Percentiles rank a stretch among this genome's conserved stretches.
Evolutionary conservation across 2,888 invertebrate species (phyloP).

Genomic region (Nomada fabriciana): DNA sequence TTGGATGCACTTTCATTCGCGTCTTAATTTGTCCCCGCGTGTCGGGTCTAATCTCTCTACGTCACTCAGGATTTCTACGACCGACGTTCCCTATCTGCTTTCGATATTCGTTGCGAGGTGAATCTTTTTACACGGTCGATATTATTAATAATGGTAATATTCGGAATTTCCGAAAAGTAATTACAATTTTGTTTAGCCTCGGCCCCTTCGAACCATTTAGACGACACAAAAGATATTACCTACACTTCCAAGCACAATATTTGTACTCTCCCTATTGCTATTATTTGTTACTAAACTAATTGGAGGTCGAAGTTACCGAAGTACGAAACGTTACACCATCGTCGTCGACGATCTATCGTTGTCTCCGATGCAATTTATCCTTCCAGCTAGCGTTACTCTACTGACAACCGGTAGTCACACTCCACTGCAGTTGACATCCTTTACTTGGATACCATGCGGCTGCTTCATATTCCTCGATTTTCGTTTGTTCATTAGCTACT

Average conservation of each 20-base stretch:
- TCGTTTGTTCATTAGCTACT: conserved; percentile 53
- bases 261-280: too few species aligned
- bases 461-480: conserved; percentile 44
- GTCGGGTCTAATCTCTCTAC: conserved; percentile 31
- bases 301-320: conserved; percentile 21
- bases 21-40: conserved; percentile 47
- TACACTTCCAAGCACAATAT: too few species aligned
- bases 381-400: conserved; percentile 63
- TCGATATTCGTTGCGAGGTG: background rate
- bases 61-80: conserved; percentile 20
- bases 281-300: background rate
- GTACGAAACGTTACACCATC: conserved; percentile 50
- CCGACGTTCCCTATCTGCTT: background rate
- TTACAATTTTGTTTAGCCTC: too few species aligned
- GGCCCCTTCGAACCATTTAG: too few species aligned
- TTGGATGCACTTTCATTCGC: conserved; percentile 38
- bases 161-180: too few species aligned
- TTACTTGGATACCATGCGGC: conserved; percentile 47
- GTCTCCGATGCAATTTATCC: conserved; percentile 68
- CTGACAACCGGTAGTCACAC: conserved; percentile 70
- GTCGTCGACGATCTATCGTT: conserved; percentile 50
- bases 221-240: too few species aligned
- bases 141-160: too few species aligned
- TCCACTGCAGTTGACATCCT: conserved; percentile 71
- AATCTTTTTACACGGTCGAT: background rate